Percentiles rank a stretch among this genome's conserved stretches.
These are phyloP conservation scores for Leptosomus discolor DNA, from an alignment of 2,113 vertebrate species.

Conservation along the genomic window DNA sequence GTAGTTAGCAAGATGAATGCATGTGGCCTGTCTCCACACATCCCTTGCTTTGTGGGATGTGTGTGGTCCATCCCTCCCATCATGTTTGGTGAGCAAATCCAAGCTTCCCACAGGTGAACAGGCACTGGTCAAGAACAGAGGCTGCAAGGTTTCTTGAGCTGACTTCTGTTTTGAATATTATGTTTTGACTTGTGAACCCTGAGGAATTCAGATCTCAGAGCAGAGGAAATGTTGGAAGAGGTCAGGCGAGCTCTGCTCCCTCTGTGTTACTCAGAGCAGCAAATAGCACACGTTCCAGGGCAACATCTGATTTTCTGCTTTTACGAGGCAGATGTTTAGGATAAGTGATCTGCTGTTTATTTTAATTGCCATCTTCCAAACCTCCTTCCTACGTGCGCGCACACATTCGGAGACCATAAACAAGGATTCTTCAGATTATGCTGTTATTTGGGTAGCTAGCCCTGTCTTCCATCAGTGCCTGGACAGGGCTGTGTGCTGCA, in stretches of 20 bases:
- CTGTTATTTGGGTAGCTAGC: not conserved
- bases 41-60: not conserved
- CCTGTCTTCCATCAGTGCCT: constrained; percentile 27
- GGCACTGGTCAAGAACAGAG: not conserved
- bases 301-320: constrained; percentile 69
- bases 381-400: not conserved
- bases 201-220: not conserved
- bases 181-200: not conserved
- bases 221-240: constrained; percentile 27
- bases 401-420: not conserved
- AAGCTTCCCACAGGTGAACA: not conserved
- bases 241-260: not conserved
- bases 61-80: not conserved
- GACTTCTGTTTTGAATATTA: not conserved
- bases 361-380: not conserved
- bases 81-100: not conserved
- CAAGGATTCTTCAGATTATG: not conserved
- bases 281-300: constrained; percentile 23
- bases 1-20: not conserved
- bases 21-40: not conserved
- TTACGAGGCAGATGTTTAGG: constrained; percentile 56
- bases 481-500: not conserved
- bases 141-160: not conserved
- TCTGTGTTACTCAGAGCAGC: constrained; percentile 1
- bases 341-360: constrained; percentile 38